Percentiles rank a stretch among this genome's conserved stretches.
These are phyloP conservation scores for Corythornis leucogaster DNA, from an alignment of 2,797 vertebrate genomes.

Conservation along the genomic window DNA sequence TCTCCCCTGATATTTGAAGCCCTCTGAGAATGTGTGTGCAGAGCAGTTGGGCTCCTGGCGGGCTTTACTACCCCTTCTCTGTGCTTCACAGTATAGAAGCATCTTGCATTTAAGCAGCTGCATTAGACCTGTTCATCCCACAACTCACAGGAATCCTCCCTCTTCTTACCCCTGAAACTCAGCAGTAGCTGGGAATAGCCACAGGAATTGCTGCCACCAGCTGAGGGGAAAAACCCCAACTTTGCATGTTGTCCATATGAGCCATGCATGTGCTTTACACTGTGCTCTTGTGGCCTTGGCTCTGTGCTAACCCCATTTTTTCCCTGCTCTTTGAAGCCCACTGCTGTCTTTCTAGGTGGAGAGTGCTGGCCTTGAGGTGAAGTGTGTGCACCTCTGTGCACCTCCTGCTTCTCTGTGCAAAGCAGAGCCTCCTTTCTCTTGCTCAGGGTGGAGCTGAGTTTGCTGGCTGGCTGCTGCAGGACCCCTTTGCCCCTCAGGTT, in stretches of 20 bases:
- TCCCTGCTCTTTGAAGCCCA: not conserved
- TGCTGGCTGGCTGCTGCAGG: not conserved
- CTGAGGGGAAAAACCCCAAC: too few relatives aligned
- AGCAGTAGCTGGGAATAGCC: not conserved
- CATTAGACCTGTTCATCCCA: not conserved
- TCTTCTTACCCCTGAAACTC: not conserved
- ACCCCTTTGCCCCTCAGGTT: too few relatives aligned
- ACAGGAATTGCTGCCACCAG: not conserved
- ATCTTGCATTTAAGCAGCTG: not conserved
- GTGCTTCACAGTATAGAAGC: not conserved
- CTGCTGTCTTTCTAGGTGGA: not conserved
- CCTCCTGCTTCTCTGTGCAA: too few relatives aligned
- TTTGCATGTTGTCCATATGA: not conserved
- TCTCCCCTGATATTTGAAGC: not conserved
- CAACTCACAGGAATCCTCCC: not conserved
- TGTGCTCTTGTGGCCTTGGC: not conserved
- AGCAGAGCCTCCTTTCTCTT: not conserved
- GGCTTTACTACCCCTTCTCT: not conserved
- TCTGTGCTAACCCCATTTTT: not conserved
- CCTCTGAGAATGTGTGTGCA: not conserved
- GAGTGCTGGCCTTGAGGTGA: not conserved
- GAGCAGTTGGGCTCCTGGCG: not conserved
- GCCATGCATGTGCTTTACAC: not conserved
- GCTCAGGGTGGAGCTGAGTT: too few relatives aligned
- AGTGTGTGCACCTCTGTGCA: not conserved